phyloP scores from a whole-genome alignment of 2,888 invertebrate genomes.

The Salpingus planirostris region DNA sequence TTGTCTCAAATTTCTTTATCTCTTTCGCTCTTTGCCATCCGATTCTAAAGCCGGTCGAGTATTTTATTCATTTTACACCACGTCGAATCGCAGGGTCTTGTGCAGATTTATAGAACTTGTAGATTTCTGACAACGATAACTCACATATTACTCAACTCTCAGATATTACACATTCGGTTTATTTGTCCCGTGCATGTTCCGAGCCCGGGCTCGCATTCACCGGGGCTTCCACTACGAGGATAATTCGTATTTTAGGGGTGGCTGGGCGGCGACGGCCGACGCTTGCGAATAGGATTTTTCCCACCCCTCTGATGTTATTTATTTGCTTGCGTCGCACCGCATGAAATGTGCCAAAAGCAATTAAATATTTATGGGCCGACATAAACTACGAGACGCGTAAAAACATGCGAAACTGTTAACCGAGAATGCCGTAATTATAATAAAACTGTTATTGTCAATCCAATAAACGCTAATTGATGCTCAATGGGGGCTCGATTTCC shows the following conservation, averaged over 20 bases:
- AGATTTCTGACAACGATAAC: constrained; percentile 19
- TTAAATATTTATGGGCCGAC: no score
- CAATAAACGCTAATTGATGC: constrained; percentile 9
- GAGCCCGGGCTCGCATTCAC: no score
- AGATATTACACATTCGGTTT: constrained; percentile 6
- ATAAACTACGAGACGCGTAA: no score
- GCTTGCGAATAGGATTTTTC: neutral
- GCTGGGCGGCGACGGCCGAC: neutral
- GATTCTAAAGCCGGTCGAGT: constrained; percentile 30
- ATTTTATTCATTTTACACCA: constrained; percentile 36
- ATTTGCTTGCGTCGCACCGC: no score
- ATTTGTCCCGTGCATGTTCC: no score
- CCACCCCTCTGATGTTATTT: no score
- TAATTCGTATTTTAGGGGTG: no score
- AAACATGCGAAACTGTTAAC: no score
- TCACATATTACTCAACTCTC: constrained; percentile 11
- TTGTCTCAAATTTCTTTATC: constrained; percentile 39
- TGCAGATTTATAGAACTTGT: constrained; percentile 18
- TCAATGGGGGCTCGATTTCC: constrained; percentile 4
- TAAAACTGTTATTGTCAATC: constrained; percentile 6
- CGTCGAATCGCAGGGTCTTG: constrained; percentile 22
- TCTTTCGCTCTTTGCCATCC: constrained; percentile 31
- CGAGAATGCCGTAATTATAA: constrained; percentile 9
- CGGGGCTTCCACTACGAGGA: no score
- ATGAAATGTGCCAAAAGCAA: constrained; percentile 1